Percentiles rank a stretch among this genome's conserved stretches.
These are phyloP conservation scores for Ptilonorhynchus violaceus DNA, from an alignment of 2,113 vertebrate species.

Conservation along the genomic window DNA sequence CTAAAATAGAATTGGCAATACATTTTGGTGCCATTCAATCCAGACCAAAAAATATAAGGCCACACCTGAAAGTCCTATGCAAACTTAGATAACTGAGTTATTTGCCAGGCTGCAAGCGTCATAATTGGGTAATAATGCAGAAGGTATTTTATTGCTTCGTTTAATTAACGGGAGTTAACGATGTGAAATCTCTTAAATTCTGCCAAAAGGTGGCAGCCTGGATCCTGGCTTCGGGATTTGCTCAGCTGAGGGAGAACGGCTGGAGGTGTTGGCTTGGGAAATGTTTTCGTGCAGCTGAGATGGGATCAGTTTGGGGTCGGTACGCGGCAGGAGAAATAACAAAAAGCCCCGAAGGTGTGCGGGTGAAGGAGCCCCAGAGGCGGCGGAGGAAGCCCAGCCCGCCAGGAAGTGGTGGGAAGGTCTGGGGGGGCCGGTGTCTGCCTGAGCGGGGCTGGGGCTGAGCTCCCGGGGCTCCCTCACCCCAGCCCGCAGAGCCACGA, in stretches of 20 bases:
- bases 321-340: rapidly evolving
- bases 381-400: rapidly evolving
- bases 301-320: rapidly evolving
- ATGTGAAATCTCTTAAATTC: rapidly evolving
- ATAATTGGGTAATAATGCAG: not conserved
- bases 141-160: not conserved
- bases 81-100: not conserved
- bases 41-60: not conserved
- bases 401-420: not conserved
- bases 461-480: rapidly evolving
- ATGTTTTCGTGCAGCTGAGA: rapidly evolving
- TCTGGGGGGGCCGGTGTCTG: not conserved
- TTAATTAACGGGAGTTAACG: not conserved
- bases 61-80: not conserved
- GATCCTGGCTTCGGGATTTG: not conserved
- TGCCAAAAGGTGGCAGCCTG: constrained; percentile 46
- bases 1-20: not conserved
- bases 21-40: not conserved
- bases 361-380: not conserved
- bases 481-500: not conserved
- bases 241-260: not conserved
- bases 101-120: not conserved
- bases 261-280: not conserved
- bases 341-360: rapidly evolving
- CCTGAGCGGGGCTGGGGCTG: rapidly evolving